Evolutionary conservation across 2,888 invertebrate genomes (phyloP).

Genomic region (Megalurothrips usitatus): DNA sequence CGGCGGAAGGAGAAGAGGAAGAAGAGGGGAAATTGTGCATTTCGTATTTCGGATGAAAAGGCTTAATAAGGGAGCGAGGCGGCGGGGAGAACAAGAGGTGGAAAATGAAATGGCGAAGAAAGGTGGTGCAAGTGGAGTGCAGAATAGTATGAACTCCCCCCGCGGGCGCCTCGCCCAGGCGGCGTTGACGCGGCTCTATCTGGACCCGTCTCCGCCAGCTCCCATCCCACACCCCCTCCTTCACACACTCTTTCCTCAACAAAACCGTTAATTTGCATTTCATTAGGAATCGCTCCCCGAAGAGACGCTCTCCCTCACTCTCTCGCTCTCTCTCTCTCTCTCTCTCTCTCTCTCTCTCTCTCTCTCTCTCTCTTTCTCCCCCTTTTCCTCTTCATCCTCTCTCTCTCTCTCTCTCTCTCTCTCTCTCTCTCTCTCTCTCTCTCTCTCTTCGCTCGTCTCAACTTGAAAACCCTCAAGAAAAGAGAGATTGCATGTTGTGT

Average conservation of each 20-base stretch:
- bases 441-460: not conserved
- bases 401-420: constrained; percentile 10
- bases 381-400: not conserved
- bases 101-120: no score
- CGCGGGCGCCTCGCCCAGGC: no score
- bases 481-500: no score
- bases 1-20: no score
- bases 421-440: not conserved
- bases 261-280: constrained; percentile 25
- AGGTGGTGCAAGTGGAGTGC: no score
- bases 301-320: not conserved
- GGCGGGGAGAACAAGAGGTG: no score
- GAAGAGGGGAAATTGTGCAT: no score
- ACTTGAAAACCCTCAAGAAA: not conserved
- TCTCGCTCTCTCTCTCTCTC: not conserved
- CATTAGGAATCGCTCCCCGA: not conserved
- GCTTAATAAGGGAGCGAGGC: no score
- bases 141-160: no score
- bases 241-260: constrained; percentile 22
- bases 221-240: not conserved
- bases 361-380: not conserved
- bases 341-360: constrained; percentile 1
- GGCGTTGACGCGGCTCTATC: no score
- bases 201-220: no score
- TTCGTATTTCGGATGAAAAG: no score